Base-by-base conservation (phyloP, 2,113 vertebrate genomes). In the Cochlearius cochlearius region DNA sequence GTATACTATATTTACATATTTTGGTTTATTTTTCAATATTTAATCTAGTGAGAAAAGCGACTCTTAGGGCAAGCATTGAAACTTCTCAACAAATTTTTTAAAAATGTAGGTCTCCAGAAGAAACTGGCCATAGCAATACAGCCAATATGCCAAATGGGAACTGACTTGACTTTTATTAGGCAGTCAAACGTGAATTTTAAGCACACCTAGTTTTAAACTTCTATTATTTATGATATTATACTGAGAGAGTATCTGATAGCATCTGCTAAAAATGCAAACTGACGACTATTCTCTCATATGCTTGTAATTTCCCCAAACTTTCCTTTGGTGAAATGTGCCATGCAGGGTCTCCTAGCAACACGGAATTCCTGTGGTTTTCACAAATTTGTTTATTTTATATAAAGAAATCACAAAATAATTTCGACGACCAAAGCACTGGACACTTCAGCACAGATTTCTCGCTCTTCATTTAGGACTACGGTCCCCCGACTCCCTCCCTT, bases 1-100 rank as follows among this genome's bases (percentile, higher is more conserved):
- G 81, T 84, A 96, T 92, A 97, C 94, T 97, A 68, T 98, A 97
- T 97, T 97, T 98, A 97, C 92, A 97, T 97, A 95, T 96, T 96
- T 97, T 81, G 85, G 74, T 96, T 97, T 95, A 95, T 96, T 98
- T 96, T 58, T 89, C 79, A 96, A 55, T 96, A 94, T 96, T 97
- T 97, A 97, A 96, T 97, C 81, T 96, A 96, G 64, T 78, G 68
- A 97, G 92, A 91, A 97, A 97, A 97, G 71, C 94, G 29, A 53
- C 88, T 95, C 43, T 75, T 93, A 90, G 58, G 49, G 41, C 62
- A 95, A 85, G 14, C 43, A 62, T 3, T 77, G 50, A 88, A 84
- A 84, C 34, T 88, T 92, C 87, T 80, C 47, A 73, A 84, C 5
- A 56, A 27, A 39, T 64, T 86, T 75, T 2, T 1, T 22, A 81